Base-by-base conservation (phyloP, 2,888 invertebrate species). In the Phasia obesa region DNA sequence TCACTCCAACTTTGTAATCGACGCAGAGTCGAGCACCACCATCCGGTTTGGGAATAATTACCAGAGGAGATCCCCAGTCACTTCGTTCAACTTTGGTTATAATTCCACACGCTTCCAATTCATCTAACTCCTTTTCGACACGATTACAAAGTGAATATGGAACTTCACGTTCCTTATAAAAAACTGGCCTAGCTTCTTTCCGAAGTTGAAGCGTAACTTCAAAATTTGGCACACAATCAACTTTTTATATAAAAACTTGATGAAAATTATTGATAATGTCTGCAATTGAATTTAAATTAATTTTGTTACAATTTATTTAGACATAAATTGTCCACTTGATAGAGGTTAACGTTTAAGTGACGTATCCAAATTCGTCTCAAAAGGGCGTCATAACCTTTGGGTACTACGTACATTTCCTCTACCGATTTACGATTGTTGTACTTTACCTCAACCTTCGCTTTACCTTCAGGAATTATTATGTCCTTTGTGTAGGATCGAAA, bases 111-210 rank as follows among this genome's bases (percentile, higher is more conserved):
- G n/a, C n/a, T 35, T 59, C 59, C 13, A 79, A 64, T 1, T 49
- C 21, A n/a, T n/a, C n/a, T n/a, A n/a, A n/a, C n/a, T n/a, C n/a
- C n/a, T n/a, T n/a, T n/a, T n/a, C n/a, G n/a, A 15, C 38, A 21
- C 2, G 62, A 17, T 60, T 23, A 4, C 64, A 53, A 7, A 81
- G 64, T 0, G 81, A 76, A 51, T 57, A 75, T 70, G 75, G 75
- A 64, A 81, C 51, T 51, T 76, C 75, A 11, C 81, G 73, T 70
- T 81, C 81, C 21, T 70, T 75, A 19, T 7, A 57, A n/a, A 75
- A 80, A 13, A 62, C 23, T 2, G 70, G 70, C 27, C 57, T 64
- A 0, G 64, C 7, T 1, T 19, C 51, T 67, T n/a, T 53, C 0
- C 77, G 65, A 0, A 77, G 49, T 55, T 77, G 47, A 2, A 81